Conservation (phyloP, 2,888 invertebrate species). For the Muschampia plurimacula region DNA sequence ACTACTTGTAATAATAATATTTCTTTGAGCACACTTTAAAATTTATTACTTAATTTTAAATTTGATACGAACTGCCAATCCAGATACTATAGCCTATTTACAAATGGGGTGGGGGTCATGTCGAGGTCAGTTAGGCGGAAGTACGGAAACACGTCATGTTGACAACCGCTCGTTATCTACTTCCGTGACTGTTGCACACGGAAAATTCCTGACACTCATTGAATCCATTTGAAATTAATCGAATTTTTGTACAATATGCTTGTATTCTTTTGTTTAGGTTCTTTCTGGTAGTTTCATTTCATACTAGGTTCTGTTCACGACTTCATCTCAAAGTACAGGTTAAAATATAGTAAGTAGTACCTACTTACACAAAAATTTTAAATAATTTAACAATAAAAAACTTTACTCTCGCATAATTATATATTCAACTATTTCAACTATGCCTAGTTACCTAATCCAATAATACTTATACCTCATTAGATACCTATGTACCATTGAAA, state of each 20-base stretch:
- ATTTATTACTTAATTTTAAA: neutral
- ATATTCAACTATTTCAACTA: no score
- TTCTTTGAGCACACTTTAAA: no score
- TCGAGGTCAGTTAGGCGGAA: constrained; percentile 69
- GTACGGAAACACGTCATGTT: constrained; percentile 69
- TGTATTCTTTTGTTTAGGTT: neutral
- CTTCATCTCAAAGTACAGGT: no score
- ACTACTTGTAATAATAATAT: no score
- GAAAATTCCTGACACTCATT: constrained; percentile 30
- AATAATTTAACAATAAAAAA: no score
- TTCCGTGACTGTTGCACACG: constrained; percentile 30
- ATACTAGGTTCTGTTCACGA: no score
- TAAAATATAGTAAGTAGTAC: no score
- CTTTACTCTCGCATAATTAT: no score
- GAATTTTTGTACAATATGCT: neutral
- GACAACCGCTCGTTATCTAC: constrained; percentile 53
- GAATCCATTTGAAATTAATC: constrained; percentile 11
- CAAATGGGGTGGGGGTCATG: constrained; percentile 43
- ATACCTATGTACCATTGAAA: no score
- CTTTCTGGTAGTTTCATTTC: neutral
- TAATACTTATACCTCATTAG: no score
- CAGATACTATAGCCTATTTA: neutral
- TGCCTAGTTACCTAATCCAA: no score
- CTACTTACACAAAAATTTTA: no score
- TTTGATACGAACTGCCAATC: neutral